Percentiles rank a stretch among this genome's conserved stretches.
Evolutionary conservation across 2,113 vertebrate species (phyloP).

Genomic region (Heptranchias perlo): DNA sequence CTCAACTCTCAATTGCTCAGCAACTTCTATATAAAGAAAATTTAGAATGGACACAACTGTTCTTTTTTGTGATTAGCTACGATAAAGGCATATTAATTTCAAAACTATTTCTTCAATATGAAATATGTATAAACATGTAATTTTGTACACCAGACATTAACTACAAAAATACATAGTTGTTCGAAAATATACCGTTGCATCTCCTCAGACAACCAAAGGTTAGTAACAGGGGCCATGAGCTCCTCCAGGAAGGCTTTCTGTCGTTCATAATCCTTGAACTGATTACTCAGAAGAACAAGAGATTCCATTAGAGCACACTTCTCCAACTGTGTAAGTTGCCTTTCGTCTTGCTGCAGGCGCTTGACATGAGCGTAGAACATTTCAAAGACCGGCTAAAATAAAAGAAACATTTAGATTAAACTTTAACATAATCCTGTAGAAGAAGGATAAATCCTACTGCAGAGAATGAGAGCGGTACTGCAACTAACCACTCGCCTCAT

Average conservation of each 20-base stretch:
- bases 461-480: neutral
- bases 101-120: neutral
- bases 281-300: slow-evolving; percentile 89
- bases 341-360: slow-evolving; percentile 72
- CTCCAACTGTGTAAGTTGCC: slow-evolving; percentile 79
- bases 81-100: neutral
- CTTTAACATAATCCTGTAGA: neutral
- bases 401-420: neutral
- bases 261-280: slow-evolving; percentile 84
- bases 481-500: neutral
- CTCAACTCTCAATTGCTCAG: neutral
- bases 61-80: neutral
- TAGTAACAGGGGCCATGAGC: slow-evolving; percentile 72
- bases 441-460: neutral
- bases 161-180: neutral
- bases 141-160: neutral
- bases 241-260: slow-evolving; percentile 87
- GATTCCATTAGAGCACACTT: slow-evolving; percentile 88
- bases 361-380: slow-evolving; percentile 83
- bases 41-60: neutral
- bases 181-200: slow-evolving; percentile 65
- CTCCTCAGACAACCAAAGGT: slow-evolving; percentile 84
- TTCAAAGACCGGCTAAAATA: slow-evolving; percentile 80
- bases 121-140: neutral
- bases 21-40: neutral